Percentiles rank a stretch among this genome's conserved stretches.
These are phyloP conservation scores for Anableps anableps DNA, from an alignment of 2,797 vertebrate species.

Conservation along the genomic window DNA sequence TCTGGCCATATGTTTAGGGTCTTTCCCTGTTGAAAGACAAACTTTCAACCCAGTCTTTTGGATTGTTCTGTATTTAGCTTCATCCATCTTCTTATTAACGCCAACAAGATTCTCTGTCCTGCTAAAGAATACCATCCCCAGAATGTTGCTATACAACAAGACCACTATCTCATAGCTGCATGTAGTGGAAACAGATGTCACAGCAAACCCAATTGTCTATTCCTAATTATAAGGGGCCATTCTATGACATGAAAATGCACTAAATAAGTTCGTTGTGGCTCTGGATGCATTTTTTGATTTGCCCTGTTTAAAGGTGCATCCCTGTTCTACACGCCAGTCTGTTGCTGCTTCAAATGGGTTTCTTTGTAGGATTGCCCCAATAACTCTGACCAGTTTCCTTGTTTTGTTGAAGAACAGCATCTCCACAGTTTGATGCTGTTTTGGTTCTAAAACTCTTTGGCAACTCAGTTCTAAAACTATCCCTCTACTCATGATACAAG, in stretches of 20 bases:
- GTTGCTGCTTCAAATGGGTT: neutral
- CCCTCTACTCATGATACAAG: neutral
- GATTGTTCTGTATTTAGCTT: neutral
- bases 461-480: neutral
- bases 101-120: neutral
- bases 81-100: neutral
- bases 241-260: neutral
- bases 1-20: neutral
- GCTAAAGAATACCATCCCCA: neutral
- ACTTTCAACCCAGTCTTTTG: neutral
- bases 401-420: neutral
- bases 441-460: neutral
- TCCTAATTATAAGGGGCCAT: neutral
- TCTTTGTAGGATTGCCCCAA: neutral
- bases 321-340: neutral
- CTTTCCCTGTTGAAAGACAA: neutral
- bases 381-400: neutral
- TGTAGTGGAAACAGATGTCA: neutral
- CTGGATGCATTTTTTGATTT: too few species aligned
- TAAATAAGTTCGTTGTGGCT: neutral
- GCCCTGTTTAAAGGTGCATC: neutral
- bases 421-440: neutral
- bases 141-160: neutral
- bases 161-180: neutral
- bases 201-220: neutral